phyloP scores from a whole-genome alignment of 2,888 invertebrate species.

The Acanthopleura granulata region DNA sequence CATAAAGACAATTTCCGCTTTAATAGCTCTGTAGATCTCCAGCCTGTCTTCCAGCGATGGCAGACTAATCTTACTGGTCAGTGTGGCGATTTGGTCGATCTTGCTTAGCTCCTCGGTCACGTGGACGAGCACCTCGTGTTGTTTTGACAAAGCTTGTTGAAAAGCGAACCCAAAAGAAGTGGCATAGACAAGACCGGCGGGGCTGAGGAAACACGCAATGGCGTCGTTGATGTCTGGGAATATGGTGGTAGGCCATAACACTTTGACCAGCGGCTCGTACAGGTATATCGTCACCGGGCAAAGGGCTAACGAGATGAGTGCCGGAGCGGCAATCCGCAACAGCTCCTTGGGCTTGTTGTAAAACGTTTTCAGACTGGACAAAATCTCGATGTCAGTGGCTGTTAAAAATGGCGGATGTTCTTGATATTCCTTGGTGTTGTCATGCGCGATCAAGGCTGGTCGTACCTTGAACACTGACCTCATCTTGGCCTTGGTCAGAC shows the following conservation, averaged over 20 bases:
- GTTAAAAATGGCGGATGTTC: constrained; percentile 19
- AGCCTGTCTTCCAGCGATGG: constrained; percentile 29
- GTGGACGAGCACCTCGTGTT: constrained; percentile 45
- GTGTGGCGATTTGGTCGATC: constrained; percentile 55
- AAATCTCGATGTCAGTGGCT: constrained; percentile 48
- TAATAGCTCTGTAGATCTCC: constrained; percentile 45
- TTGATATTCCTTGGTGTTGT: background rate
- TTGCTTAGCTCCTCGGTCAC: constrained; percentile 50
- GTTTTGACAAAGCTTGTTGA: constrained; percentile 51
- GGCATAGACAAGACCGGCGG: constrained; percentile 59
- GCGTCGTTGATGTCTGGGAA: constrained; percentile 56
- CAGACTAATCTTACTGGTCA: constrained; percentile 45
- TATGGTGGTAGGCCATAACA: constrained; percentile 42
- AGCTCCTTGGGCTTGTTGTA: constrained; percentile 44
- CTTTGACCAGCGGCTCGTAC: constrained; percentile 44
- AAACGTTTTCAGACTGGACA: constrained; percentile 37
- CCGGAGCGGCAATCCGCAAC: constrained; percentile 47
- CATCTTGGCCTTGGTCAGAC: background rate
- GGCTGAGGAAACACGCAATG: constrained; percentile 57
- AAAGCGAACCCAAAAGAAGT: constrained; percentile 60
- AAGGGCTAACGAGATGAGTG: constrained; percentile 48
- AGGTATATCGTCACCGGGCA: constrained; percentile 53
- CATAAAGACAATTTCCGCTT: constrained; percentile 55
- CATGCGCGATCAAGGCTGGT: background rate
- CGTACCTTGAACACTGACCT: background rate